Evolutionary conservation across 2,797 vertebrate genomes (phyloP).

Genomic region (Chromis chromis): DNA sequence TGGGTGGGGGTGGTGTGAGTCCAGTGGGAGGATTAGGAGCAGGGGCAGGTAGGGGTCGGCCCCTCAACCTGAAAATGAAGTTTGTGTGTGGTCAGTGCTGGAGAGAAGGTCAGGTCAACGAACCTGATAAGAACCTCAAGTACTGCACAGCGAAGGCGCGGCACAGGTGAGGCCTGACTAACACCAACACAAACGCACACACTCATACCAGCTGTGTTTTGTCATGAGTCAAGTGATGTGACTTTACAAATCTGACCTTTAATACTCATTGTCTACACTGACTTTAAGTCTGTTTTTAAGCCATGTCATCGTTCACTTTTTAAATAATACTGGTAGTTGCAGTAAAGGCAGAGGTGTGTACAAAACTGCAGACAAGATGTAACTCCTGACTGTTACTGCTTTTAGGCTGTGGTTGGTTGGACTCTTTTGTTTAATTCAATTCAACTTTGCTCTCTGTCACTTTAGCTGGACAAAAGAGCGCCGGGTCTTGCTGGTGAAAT

Average conservation of each 20-base stretch:
- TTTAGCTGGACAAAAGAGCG: conserved; percentile 97
- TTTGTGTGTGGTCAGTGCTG: conserved; percentile 99
- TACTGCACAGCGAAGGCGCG: conserved; percentile 98
- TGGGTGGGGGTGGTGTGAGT: conserved; percentile 71
- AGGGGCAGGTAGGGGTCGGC: conserved; percentile 79
- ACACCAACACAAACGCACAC: not conserved
- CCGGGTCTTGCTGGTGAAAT: conserved; percentile 95
- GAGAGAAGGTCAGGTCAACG: conserved; percentile 96
- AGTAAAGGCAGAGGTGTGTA: no score
- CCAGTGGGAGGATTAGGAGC: conserved; percentile 74
- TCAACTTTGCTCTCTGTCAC: not conserved
- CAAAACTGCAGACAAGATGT: no score
- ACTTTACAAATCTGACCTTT: not conserved
- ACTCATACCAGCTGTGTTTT: rapidly evolving
- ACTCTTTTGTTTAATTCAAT: not conserved
- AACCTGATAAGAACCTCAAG: conserved; percentile 97
- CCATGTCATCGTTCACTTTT: no score
- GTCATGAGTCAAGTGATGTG: not conserved
- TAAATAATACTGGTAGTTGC: no score
- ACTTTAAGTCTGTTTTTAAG: no score
- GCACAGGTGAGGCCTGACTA: conserved; percentile 87
- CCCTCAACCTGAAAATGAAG: conserved; percentile 97
- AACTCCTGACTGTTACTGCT: no score
- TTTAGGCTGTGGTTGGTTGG: no score
- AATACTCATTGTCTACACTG: not conserved